phyloP scores from a whole-genome alignment of 2,888 invertebrate genomes.

The Lissocephala sabroskyi region DNA sequence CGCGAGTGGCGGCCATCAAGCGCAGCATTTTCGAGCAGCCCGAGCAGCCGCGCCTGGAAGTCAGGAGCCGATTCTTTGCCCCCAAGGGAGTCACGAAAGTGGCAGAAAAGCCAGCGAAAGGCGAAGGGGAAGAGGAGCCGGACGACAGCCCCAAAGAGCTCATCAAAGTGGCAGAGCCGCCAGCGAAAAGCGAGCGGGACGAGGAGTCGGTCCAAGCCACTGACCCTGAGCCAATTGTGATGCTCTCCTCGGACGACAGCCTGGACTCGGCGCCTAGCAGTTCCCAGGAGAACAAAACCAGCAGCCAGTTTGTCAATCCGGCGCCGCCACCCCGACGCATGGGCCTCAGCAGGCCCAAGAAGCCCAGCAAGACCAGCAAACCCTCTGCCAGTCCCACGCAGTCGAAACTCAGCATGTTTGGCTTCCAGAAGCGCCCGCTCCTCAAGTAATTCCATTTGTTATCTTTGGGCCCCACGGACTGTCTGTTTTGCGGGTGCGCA shows the following conservation, averaged over 20 bases:
- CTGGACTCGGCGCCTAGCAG: slow-evolving; percentile 20
- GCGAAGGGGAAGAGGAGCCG: slow-evolving; percentile 11
- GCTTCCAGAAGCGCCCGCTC: slow-evolving; percentile 77
- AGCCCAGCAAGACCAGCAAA: slow-evolving; percentile 21
- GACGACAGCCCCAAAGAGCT: too few relatives aligned
- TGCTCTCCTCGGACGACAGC: slow-evolving; percentile 41
- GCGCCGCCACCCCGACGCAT: slow-evolving; percentile 32
- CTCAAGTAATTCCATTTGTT: slow-evolving; percentile 34
- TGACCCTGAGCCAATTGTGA: slow-evolving; percentile 24
- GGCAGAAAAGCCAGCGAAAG: slow-evolving; percentile 26
- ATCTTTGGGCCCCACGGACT: too few relatives aligned
- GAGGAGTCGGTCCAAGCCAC: not conserved
- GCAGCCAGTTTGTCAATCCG: too few relatives aligned
- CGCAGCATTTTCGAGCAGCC: slow-evolving; percentile 40
- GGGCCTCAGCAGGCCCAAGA: slow-evolving; percentile 45
- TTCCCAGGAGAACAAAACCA: too few relatives aligned
- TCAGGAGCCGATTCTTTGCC: slow-evolving; percentile 77
- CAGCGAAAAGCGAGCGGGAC: not conserved
- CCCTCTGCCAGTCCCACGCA: slow-evolving; percentile 62
- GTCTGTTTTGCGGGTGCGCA: slow-evolving; percentile 26
- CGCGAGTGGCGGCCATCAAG: slow-evolving; percentile 23
- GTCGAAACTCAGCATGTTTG: slow-evolving; percentile 78
- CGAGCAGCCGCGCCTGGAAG: slow-evolving; percentile 59
- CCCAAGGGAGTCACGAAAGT: slow-evolving; percentile 15
- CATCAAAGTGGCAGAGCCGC: too few relatives aligned